phyloP scores from a whole-genome alignment of 37 sponge, comb jelly and placozoan genomes.

The Chondrilla cf. caribensis region DNA sequence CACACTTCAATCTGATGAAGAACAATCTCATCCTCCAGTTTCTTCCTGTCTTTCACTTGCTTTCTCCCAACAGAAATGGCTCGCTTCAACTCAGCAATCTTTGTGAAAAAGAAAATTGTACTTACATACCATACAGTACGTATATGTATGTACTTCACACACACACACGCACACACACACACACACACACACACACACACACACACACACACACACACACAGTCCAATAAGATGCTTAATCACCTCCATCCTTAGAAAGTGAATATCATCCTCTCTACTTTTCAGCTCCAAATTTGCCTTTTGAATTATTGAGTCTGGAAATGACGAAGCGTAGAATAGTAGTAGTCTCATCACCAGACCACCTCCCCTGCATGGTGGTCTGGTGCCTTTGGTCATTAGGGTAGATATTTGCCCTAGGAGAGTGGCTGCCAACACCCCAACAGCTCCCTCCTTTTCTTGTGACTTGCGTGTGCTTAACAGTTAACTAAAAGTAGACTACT shows the following conservation, averaged over 20 bases:
- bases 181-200: no score
- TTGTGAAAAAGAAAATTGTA: neutral
- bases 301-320: constrained; percentile 57
- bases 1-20: constrained; percentile 61
- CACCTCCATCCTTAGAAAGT: constrained; percentile 86
- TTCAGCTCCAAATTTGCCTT: constrained; percentile 76
- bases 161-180: neutral
- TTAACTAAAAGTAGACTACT: no score
- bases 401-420: no score
- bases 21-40: constrained; percentile 58
- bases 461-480: no score
- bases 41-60: constrained; percentile 49
- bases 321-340: no score
- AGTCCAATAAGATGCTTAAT: neutral
- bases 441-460: no score
- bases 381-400: no score
- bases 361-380: no score
- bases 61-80: constrained; percentile 64
- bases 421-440: no score
- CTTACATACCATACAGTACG: no score
- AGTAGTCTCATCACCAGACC: no score
- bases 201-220: no score
- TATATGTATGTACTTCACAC: neutral
- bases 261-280: constrained; percentile 82
- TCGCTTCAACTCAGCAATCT: constrained; percentile 60